phyloP scores from a whole-genome alignment of 2,888 invertebrate genomes.

The Noctua fimbriata region DNA sequence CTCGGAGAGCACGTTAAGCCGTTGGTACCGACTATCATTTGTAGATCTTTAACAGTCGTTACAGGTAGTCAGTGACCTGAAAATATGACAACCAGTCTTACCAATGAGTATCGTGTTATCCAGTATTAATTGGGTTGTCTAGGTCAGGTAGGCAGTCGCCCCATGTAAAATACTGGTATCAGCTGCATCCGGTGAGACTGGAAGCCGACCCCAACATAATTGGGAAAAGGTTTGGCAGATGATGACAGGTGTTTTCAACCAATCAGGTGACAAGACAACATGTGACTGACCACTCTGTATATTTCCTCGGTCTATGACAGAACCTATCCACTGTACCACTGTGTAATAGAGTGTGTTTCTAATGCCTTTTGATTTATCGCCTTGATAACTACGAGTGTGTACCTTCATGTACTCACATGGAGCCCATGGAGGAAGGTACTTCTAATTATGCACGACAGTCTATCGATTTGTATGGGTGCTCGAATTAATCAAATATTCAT shows the following conservation, averaged over 20 bases:
- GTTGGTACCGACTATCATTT: too few relatives aligned
- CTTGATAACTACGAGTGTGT: slow-evolving; percentile 23
- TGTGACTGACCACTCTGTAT: background rate
- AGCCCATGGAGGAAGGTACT: background rate
- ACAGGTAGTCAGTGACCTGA: too few relatives aligned
- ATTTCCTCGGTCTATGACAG: slow-evolving; percentile 8
- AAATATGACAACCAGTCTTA: too few relatives aligned
- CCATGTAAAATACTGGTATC: background rate
- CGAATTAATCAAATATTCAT: background rate
- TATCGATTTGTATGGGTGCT: background rate
- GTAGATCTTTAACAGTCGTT: too few relatives aligned
- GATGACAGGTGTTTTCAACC: background rate
- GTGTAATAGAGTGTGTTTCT: slow-evolving; percentile 53
- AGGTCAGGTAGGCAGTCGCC: too few relatives aligned
- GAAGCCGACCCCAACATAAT: background rate
- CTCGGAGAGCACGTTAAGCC: too few relatives aligned
- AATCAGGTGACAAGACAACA: background rate
- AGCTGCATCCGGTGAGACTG: background rate
- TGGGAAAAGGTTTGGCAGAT: background rate
- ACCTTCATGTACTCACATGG: background rate
- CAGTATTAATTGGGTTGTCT: too few relatives aligned
- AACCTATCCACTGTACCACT: slow-evolving; percentile 31
- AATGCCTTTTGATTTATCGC: slow-evolving; percentile 55
- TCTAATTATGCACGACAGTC: slow-evolving; percentile 1
- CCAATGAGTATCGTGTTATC: too few relatives aligned